Evolutionary conservation across 2,113 vertebrate genomes (phyloP), one percentile per base, ranked within the genome.

Genomic region (Verasper variegatus): DNA sequence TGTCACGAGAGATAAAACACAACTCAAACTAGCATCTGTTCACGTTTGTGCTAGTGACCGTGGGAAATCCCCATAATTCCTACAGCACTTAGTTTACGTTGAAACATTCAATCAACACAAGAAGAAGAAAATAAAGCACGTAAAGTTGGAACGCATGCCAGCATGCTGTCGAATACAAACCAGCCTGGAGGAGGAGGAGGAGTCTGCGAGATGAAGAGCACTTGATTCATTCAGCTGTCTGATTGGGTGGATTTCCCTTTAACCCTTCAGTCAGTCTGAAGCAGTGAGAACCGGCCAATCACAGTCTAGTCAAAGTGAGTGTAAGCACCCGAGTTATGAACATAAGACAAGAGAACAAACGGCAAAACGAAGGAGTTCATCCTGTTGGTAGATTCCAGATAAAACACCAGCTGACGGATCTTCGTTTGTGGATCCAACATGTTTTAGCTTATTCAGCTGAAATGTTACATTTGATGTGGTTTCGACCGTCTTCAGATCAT

Each of bases 171-270:
- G 58, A 9, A 24, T 6, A 78, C 71, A 73, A 55, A 21, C 18
- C 3, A 52, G 51, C 51, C n/a, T 54, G 56, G 47, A 40, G 35
- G 49, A 70, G 57, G 7, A 52, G 49, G 10, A 65, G 66, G 3
- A 76, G 55, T 82, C 73, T 76, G 74, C 6, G 11, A 51, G 66
- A 70, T 24, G 80, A 91, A 91, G 89, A 83, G 82, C 88, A 88
- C 88, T 87, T 91, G n/a, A 70, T 73, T 52, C 1, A 24, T 79
- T 81, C 58, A 65, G 67, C 57, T 10, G 5, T 58, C 13, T 2
- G 40, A 64, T 37, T 49, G 54, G 42, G 74, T 27, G 17, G 65
- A 71, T 82, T 67, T 18, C 47, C 47, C 47, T 51, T 21, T 55
- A 54, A 80, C 72, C 71, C 67, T 60, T 74, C 27, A 45, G 17